Conservation (phyloP, 2,797 vertebrate species). For the Anguilla pacifica region DNA sequence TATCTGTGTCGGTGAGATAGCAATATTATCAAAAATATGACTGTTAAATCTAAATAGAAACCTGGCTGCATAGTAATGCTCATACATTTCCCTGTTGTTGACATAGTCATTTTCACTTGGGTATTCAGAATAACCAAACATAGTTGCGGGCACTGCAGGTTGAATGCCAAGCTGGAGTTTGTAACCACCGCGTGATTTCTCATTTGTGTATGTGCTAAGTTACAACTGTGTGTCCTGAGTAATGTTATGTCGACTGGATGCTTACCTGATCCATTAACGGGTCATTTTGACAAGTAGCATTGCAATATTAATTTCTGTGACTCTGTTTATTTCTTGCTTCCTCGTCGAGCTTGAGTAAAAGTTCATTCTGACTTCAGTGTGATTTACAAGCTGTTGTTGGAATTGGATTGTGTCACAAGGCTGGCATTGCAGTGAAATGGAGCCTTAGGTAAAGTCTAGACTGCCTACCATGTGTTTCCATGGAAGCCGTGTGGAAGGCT, state of each 20-base stretch:
- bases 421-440: neutral
- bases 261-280: slow-evolving; percentile 14
- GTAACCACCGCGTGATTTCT: neutral
- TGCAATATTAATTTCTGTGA: slow-evolving; percentile 8
- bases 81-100: neutral
- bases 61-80: slow-evolving; percentile 3
- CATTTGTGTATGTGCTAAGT: neutral
- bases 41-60: slow-evolving; percentile 12
- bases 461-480: neutral
- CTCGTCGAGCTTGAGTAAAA: neutral
- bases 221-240: neutral
- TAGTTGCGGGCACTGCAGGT: neutral
- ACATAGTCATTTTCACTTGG: slow-evolving; percentile 11
- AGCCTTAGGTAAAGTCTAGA: neutral
- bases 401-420: neutral
- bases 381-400: neutral
- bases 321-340: neutral
- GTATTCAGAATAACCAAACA: slow-evolving; percentile 20
- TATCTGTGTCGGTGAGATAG: slow-evolving; percentile 3
- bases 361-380: neutral
- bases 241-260: neutral
- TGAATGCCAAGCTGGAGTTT: neutral
- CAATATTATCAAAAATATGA: slow-evolving; percentile 19
- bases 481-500: neutral
- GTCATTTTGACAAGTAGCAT: slow-evolving; percentile 14